Base-by-base conservation (phyloP, 2,888 invertebrate genomes). In the Cyrtodaria siliqua region DNA sequence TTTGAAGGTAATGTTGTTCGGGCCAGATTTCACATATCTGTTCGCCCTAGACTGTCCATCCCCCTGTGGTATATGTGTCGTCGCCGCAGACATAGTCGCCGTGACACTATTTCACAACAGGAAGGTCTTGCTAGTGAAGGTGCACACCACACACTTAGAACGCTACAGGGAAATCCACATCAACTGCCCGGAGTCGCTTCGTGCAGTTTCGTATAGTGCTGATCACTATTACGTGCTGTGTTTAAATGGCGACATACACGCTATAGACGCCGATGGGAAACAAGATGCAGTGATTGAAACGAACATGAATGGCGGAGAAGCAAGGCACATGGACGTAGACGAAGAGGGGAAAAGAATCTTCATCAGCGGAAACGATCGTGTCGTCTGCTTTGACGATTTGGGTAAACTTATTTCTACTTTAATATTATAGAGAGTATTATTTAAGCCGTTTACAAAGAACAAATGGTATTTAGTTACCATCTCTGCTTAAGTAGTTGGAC, bases 1-100 rank as follows among this genome's bases (percentile, higher is more conserved):
- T 61, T 56, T 72, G 16, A 63, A 69, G 18, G 63, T 79, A 1
- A 79, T 79, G 79, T 40, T 79, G 6, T 76, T 72, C 59, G 79
- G 69, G 16, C 55, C 68, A 47, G 72, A 79, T 27, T 76, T 64
- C 44, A 64, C 62, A 2, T 79, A 75, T 23, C 57, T 79, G 12
- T 63, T 56, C 26, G 27, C 75, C 23, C 23, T 75, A 6, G 75
- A 79, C 18, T 79, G 79, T 57, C 75, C 75, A 2, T 79, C 79
- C 14, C 79, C 79, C 1, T 63, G 67, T 42, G 75, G 72, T 6
- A 49, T 75, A 1, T 56, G 63, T 26, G 24, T 27, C 2, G 68
- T 72, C n/a, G 47, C 60, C 3, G 40, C 40, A 3, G 63, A 72
- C 40, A 76, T 52, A 0, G 62, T 75, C n/a, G 79, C 75, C 1